Conservation (phyloP, 1,140 invertebrate genomes). For the Sycophaga agraensis region DNA sequence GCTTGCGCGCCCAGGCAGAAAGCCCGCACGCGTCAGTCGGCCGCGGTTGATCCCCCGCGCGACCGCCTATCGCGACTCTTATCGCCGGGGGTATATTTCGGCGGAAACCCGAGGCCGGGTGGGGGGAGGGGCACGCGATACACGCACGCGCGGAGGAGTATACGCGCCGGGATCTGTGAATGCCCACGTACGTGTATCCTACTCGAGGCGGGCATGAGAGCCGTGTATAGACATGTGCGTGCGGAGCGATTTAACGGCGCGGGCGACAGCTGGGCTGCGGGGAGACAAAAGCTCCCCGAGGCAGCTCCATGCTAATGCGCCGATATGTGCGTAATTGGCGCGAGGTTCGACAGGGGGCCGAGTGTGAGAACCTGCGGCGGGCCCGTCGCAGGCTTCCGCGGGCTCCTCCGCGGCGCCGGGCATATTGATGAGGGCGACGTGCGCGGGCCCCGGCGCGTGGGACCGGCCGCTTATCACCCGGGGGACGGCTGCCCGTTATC, state of each 20-base stretch:
- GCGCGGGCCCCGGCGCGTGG: too few species aligned
- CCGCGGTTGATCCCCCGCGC: too few species aligned
- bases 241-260: too few species aligned
- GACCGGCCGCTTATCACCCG: too few species aligned
- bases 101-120: neutral
- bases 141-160: neutral
- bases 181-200: too few species aligned
- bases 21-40: neutral
- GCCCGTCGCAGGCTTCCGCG: neutral
- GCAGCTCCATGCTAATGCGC: constrained; percentile 7
- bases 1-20: neutral
- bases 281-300: neutral
- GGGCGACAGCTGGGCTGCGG: too few species aligned
- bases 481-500: too few species aligned
- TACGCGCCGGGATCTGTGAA: too few species aligned
- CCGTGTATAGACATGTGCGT: too few species aligned
- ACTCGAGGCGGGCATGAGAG: too few species aligned
- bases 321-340: neutral
- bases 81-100: neutral
- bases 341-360: neutral
- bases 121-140: neutral
- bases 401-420: neutral
- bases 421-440: too few species aligned
- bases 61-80: neutral
- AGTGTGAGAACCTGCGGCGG: constrained; percentile 7